Conservation (phyloP, 23 tunicate genomes). For the Clavelina lepadiformis region DNA sequence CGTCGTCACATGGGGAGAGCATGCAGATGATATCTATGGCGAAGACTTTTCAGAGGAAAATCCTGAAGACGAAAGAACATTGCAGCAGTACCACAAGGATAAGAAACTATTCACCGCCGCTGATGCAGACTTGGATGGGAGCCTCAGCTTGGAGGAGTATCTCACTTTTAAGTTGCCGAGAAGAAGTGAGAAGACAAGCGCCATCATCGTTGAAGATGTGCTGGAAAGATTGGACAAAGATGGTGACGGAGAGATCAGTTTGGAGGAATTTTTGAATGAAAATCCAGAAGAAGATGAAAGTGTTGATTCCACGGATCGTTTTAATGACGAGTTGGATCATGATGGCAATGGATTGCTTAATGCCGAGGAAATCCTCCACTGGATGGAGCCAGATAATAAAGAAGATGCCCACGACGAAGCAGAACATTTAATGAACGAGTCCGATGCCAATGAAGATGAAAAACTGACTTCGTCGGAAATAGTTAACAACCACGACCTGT, state of each 20-base stretch:
- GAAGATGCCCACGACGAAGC: slow-evolving; percentile 72
- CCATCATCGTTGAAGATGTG: slow-evolving; percentile 32
- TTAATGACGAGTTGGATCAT: slow-evolving; percentile 43
- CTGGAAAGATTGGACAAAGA: slow-evolving; percentile 39
- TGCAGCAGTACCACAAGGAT: slow-evolving; percentile 37
- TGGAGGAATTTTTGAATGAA: slow-evolving; percentile 32
- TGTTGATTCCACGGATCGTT: slow-evolving; percentile 39
- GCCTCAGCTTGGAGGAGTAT: slow-evolving; percentile 38
- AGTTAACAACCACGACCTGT: slow-evolving; percentile 48
- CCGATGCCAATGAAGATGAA: slow-evolving; percentile 37
- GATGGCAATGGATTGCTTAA: slow-evolving; percentile 30
- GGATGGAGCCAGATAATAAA: slow-evolving; percentile 74
- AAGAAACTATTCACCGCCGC: slow-evolving; percentile 50
- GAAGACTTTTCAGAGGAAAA: slow-evolving; percentile 33
- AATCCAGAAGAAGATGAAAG: slow-evolving; percentile 31
- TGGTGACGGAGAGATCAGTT: slow-evolving; percentile 23
- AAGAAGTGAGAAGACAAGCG: slow-evolving; percentile 5
- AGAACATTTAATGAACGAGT: slow-evolving; percentile 64
- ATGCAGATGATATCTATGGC: slow-evolving; percentile 43
- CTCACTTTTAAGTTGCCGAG: slow-evolving; percentile 65
- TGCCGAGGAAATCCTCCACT: slow-evolving; percentile 58
- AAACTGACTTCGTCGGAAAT: slow-evolving; percentile 62
- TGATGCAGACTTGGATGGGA: slow-evolving; percentile 39
- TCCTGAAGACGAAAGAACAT: slow-evolving; percentile 26
- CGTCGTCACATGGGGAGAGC: slow-evolving; percentile 50